Conservation (phyloP, 1,140 invertebrate genomes). For the Bombus sibiricus region DNA sequence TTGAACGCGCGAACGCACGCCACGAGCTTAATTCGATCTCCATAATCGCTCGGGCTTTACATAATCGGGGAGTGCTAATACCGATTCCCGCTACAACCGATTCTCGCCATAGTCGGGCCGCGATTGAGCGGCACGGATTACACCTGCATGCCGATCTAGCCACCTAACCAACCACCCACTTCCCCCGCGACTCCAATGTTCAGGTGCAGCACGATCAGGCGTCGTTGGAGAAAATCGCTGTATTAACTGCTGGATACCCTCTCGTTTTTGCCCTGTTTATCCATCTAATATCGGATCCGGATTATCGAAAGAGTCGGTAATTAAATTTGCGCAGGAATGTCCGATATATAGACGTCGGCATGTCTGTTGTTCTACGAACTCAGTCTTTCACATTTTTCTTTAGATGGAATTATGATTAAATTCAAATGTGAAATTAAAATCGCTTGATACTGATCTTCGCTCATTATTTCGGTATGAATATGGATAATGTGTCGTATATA, state of each 20-base stretch:
- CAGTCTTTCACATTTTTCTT: too few relatives aligned
- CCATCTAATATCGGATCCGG: background rate
- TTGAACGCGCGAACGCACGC: slow-evolving; percentile 60
- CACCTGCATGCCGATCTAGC: slow-evolving; percentile 50
- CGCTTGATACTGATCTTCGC: background rate
- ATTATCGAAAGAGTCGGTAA: slow-evolving; percentile 4
- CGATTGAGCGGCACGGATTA: slow-evolving; percentile 69
- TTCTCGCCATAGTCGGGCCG: slow-evolving; percentile 55
- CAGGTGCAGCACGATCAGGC: slow-evolving; percentile 8
- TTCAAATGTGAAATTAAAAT: background rate
- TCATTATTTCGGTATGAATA: too few relatives aligned
- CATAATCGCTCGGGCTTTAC: slow-evolving; percentile 76
- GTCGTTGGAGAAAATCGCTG: background rate
- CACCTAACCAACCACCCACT: background rate
- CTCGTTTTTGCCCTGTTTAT: background rate
- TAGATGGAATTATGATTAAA: background rate
- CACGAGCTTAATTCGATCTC: slow-evolving; percentile 76
- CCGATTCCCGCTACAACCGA: slow-evolving; percentile 65
- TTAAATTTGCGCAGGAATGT: slow-evolving; percentile 10
- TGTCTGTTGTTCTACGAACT: background rate
- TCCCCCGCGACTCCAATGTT: background rate
- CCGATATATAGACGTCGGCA: background rate
- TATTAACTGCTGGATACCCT: background rate
- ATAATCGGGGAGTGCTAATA: slow-evolving; percentile 72
- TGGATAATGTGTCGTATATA: too few relatives aligned